Base-by-base conservation (phyloP, 2,797 vertebrate species). In the Coracias cyanogaster region DNA sequence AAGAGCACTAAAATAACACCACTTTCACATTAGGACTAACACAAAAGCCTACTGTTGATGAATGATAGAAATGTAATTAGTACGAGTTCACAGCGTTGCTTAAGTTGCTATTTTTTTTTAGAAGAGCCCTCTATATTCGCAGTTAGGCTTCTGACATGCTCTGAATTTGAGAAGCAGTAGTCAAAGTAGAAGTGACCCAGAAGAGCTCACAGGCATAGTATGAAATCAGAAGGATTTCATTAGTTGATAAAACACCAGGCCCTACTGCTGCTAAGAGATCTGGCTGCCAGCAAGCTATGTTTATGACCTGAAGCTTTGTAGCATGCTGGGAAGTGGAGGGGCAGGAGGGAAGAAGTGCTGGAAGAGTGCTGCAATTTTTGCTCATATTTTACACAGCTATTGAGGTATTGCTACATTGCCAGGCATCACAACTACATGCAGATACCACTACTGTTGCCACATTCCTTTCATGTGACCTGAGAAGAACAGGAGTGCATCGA, bases 1-100 rank as follows among this genome's bases (percentile, higher is more conserved):
- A 97, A 96, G 91, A 96, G 76, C 31, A 71, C 86, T 96, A 94
- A 97, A 97, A 92, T 93, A 96, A 95, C 86, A 97, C 80, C 91
- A 83, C 87, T 80, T 96, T 71, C 81, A 82, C 87, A 89, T 85
- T 64, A 96, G 76, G 80, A 83, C 61, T 84, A 89, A 95, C 58
- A 94, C 54, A 95, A 95, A 97, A 96, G 78, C 82, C 86, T 95
- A 81, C 91, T 71, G 73, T 74, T 82, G 93, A 91, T 95, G 95
- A 97, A 67, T 45, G 93, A 96, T 61, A 94, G 87, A 96, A 96
- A 89, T 41, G 62, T 73, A 98, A 97, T 97, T 96, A 97, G 87
- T 33, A 78, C 0, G 7, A 93, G 83, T 82, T 95, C 62, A 62
- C 22, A 51, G 70, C 10, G 5, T 80, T 85, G 78, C 80, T 92